phyloP scores from a whole-genome alignment of 1,140 invertebrate species.

The Ptiloglossa arizonensis region DNA sequence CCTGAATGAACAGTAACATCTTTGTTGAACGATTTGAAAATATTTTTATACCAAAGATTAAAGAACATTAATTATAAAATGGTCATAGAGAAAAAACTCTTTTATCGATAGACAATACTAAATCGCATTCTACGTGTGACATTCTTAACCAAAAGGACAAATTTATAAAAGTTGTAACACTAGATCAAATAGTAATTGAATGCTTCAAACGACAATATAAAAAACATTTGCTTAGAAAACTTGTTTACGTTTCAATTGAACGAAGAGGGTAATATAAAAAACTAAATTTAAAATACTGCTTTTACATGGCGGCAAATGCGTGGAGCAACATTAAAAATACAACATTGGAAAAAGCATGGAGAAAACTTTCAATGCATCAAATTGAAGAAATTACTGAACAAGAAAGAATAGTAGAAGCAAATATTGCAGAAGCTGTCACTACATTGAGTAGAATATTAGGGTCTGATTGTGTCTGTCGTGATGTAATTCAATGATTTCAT shows the following conservation, averaged over 20 bases:
- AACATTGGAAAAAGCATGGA: neutral
- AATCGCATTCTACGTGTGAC: too few relatives aligned
- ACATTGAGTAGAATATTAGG: slow-evolving; percentile 5
- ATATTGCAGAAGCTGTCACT: slow-evolving; percentile 1
- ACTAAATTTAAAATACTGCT: neutral
- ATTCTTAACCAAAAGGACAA: too few relatives aligned
- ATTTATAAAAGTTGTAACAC: neutral
- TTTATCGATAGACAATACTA: too few relatives aligned
- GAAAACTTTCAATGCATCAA: slow-evolving; percentile 1
- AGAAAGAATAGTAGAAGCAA: neutral
- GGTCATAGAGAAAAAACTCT: too few relatives aligned
- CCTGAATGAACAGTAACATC: too few relatives aligned
- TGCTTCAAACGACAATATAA: neutral
- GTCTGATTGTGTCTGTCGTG: too few relatives aligned
- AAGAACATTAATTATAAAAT: too few relatives aligned
- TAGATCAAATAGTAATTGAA: neutral
- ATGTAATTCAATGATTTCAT: too few relatives aligned
- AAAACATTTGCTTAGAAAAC: neutral
- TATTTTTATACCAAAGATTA: too few relatives aligned
- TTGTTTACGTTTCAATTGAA: neutral
- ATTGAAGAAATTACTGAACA: neutral
- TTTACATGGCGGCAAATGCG: neutral
- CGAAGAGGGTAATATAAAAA: slow-evolving; percentile 1
- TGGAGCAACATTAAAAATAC: neutral
- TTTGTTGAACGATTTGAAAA: too few relatives aligned